Conservation (phyloP, 2,113 vertebrate genomes). For the Megaptera novaeangliae region DNA sequence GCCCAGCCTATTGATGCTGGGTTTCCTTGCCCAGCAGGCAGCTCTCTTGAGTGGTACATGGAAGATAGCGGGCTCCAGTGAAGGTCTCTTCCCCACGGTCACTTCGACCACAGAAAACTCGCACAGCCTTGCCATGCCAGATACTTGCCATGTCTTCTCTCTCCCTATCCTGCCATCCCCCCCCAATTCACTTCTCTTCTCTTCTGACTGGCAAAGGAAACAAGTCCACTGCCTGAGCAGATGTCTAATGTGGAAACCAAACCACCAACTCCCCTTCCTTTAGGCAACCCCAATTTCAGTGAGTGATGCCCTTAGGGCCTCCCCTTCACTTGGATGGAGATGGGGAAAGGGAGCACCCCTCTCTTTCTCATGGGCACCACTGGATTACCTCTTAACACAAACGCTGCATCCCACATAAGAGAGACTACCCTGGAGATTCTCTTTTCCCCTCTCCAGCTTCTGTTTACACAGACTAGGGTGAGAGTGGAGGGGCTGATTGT, state of each 20-base stretch:
- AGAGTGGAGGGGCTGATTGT: background rate
- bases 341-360: background rate
- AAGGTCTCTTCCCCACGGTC: background rate
- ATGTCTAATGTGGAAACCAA: background rate
- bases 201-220: background rate
- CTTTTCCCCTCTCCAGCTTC: background rate
- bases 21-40: background rate
- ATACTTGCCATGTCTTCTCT: background rate
- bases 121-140: background rate
- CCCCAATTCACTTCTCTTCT: background rate
- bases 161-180: background rate
- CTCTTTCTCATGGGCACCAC: rapidly evolving
- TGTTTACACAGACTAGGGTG: background rate
- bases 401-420: background rate
- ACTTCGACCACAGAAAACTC: background rate
- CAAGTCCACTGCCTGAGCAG: background rate
- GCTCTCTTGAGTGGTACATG: background rate
- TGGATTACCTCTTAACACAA: background rate
- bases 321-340: background rate
- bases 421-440: background rate
- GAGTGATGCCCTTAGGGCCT: background rate
- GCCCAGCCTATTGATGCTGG: background rate
- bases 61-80: background rate
- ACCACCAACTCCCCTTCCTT: background rate
- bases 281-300: background rate